These are phyloP conservation scores for Mormyrus proboscirostris DNA, from an alignment of 2,797 vertebrate species.

Conservation along the genomic window DNA sequence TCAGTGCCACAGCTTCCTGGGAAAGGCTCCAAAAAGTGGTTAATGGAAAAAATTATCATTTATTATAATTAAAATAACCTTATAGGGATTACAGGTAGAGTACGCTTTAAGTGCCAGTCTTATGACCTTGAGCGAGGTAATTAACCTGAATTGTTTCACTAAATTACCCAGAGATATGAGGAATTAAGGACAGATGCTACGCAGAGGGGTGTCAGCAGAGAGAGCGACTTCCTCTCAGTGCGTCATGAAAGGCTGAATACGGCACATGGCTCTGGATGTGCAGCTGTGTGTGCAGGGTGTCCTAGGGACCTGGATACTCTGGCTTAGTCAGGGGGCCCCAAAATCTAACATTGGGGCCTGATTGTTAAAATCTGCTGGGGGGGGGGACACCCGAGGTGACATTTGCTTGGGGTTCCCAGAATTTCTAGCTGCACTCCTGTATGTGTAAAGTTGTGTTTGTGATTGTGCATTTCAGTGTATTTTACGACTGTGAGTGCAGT, in stretches of 20 bases:
- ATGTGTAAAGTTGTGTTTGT: neutral
- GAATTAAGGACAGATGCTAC: neutral
- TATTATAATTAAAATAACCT: neutral
- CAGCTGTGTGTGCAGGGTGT: neutral
- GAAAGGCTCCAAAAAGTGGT: neutral
- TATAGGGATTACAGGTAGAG: neutral
- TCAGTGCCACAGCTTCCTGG: neutral
- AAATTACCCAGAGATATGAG: neutral
- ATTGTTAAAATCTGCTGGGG: neutral
- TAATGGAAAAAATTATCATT: neutral
- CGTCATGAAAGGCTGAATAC: neutral
- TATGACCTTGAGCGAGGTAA: neutral
- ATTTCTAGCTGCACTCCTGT: neutral
- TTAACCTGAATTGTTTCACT: neutral
- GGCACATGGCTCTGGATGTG: neutral
- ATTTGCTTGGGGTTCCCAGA: neutral
- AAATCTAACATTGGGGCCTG: neutral
- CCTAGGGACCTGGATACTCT: neutral
- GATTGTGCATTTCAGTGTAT: neutral
- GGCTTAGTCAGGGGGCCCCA: neutral
- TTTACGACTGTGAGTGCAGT: neutral
- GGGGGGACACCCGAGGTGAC: neutral
- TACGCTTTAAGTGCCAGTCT: neutral
- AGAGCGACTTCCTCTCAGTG: neutral
- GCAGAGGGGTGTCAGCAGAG: neutral